These are phyloP conservation scores for Helostoma temminkii DNA, from an alignment of 2,797 vertebrate genomes.

Conservation along the genomic window DNA sequence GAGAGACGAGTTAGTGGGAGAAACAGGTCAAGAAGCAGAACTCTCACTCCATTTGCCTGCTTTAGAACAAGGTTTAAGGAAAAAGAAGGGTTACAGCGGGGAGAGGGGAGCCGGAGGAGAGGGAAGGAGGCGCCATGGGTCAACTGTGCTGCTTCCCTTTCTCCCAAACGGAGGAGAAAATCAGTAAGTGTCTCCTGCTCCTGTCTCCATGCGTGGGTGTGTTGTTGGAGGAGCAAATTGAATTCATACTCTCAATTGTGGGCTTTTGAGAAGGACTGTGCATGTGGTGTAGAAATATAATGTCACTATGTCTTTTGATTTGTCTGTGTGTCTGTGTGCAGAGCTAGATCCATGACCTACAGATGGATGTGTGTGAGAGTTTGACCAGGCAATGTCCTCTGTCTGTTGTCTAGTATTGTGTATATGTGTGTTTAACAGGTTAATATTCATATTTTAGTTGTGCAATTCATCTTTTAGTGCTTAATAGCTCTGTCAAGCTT, in stretches of 20 bases:
- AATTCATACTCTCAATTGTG: constrained; percentile 44
- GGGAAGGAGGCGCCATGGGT: constrained; percentile 88
- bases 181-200: constrained; percentile 89
- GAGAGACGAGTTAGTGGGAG: constrained; percentile 31
- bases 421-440: neutral
- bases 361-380: constrained; percentile 28
- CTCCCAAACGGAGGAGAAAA: constrained; percentile 93
- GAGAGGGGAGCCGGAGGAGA: constrained; percentile 58
- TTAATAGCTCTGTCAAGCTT: neutral
- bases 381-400: constrained; percentile 15
- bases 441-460: constrained; percentile 14
- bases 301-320: neutral
- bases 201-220: constrained; percentile 83
- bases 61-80: constrained; percentile 44
- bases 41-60: constrained; percentile 36
- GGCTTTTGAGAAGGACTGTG: constrained; percentile 34
- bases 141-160: constrained; percentile 99
- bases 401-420: constrained; percentile 3
- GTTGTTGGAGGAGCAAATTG: constrained; percentile 54
- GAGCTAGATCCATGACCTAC: constrained; percentile 44
- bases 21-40: constrained; percentile 43
- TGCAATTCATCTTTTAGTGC: constrained; percentile 4
- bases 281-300: constrained; percentile 31
- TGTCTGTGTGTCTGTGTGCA: constrained; percentile 14
- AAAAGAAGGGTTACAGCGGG: constrained; percentile 49